These are phyloP conservation scores for Myrmecobius fasciatus DNA, from an alignment of 2,113 vertebrate species.

Conservation along the genomic window DNA sequence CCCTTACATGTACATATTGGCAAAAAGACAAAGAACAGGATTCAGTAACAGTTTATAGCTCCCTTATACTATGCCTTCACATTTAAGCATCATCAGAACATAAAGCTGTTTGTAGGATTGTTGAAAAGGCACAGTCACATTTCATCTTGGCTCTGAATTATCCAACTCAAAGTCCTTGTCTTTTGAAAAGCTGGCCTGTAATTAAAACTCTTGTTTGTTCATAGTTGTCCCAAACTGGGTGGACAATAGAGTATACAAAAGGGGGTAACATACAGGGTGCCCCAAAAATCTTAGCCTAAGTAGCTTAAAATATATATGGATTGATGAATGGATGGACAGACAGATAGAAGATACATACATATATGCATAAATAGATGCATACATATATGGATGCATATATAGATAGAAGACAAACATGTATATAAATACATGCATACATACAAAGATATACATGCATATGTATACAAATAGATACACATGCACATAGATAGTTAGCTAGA, in stretches of 20 bases:
- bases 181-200: background rate
- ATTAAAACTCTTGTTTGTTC: background rate
- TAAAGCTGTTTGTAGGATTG: background rate
- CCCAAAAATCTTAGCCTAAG: background rate
- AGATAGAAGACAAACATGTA: too few species aligned
- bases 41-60: background rate
- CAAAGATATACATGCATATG: background rate
- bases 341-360: background rate
- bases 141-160: background rate
- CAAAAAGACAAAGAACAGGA: background rate
- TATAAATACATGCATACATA: too few species aligned
- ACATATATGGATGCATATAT: too few species aligned
- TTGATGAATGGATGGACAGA: too few species aligned
- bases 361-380: too few species aligned
- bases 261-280: background rate
- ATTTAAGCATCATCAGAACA: background rate
- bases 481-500: background rate
- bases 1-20: background rate
- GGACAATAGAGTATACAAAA: background rate
- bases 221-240: background rate
- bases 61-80: background rate
- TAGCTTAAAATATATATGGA: background rate
- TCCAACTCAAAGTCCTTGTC: background rate
- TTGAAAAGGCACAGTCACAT: background rate
- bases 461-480: background rate